phyloP scores from a whole-genome alignment of 2,113 vertebrate genomes.

The Cochlearius cochlearius region DNA sequence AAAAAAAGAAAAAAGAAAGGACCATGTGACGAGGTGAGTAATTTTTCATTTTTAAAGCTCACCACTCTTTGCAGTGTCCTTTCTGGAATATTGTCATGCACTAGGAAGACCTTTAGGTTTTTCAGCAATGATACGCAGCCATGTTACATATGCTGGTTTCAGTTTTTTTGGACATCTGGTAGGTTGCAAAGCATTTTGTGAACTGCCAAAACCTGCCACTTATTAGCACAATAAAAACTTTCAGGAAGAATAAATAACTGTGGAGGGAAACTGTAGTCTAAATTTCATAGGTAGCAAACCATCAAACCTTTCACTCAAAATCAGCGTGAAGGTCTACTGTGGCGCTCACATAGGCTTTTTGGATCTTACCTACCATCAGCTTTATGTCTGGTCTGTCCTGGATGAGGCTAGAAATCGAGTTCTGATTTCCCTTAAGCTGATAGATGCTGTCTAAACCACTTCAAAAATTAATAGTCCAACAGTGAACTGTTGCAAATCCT shows the following conservation, averaged over 20 bases:
- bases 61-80: not conserved
- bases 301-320: not conserved
- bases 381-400: not conserved
- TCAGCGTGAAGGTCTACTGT: not conserved
- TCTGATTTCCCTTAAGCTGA: not conserved
- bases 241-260: not conserved
- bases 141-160: not conserved
- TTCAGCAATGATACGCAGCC: not conserved
- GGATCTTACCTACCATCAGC: not conserved
- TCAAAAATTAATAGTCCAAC: not conserved
- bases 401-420: not conserved
- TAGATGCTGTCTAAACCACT: not conserved
- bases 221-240: not conserved
- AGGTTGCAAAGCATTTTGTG: not conserved
- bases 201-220: slow-evolving; percentile 55
- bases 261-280: not conserved
- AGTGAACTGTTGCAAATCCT: not conserved
- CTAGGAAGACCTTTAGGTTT: not conserved
- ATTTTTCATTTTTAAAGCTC: not conserved
- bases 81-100: not conserved
- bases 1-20: not conserved
- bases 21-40: not conserved
- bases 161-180: not conserved
- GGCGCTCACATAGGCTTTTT: not conserved
- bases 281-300: not conserved